These are phyloP conservation scores for Apogon hyalosoma DNA, from an alignment of 2,797 vertebrate species.

Conservation along the genomic window DNA sequence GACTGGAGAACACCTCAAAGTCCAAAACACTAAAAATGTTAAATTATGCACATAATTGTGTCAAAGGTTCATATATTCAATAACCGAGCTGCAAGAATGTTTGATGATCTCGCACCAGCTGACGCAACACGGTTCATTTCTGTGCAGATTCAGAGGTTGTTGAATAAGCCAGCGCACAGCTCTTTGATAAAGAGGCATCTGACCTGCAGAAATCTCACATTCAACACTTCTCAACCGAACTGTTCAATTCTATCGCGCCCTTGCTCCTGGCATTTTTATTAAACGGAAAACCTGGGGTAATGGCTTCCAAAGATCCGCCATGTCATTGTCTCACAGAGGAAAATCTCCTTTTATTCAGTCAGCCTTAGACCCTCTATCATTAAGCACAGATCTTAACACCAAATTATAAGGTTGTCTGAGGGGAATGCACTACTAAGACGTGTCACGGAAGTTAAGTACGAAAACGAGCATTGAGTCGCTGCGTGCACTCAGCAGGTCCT, in stretches of 20 bases:
- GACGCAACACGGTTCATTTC: slow-evolving; percentile 21
- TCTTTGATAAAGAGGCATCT: slow-evolving; percentile 27
- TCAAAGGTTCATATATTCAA: neutral
- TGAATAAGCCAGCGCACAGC: slow-evolving; percentile 27
- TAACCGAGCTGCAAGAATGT: neutral
- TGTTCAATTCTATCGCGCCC: slow-evolving; percentile 34
- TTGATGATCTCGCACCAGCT: slow-evolving; percentile 1
- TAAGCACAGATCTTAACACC: slow-evolving; percentile 38
- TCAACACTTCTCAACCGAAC: slow-evolving; percentile 37
- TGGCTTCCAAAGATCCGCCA: slow-evolving; percentile 31
- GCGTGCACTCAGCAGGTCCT: neutral
- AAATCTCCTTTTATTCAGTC: slow-evolving; percentile 40
- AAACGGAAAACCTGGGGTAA: slow-evolving; percentile 38
- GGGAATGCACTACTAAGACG: slow-evolving; percentile 4
- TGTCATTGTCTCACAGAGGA: slow-evolving; percentile 38
- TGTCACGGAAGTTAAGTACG: neutral
- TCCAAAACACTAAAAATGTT: neutral
- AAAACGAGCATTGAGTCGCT: neutral
- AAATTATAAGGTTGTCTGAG: slow-evolving; percentile 28
- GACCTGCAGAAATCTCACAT: slow-evolving; percentile 37
- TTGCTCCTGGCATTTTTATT: slow-evolving; percentile 49
- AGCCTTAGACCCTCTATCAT: slow-evolving; percentile 33
- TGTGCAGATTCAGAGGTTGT: slow-evolving; percentile 11
- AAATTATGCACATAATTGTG: neutral
- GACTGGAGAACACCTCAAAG: neutral